Percentiles rank a stretch among this genome's conserved stretches.
Evolutionary conservation across 1,140 invertebrate species (phyloP).

Genomic region (Solenopsis fugax): DNA sequence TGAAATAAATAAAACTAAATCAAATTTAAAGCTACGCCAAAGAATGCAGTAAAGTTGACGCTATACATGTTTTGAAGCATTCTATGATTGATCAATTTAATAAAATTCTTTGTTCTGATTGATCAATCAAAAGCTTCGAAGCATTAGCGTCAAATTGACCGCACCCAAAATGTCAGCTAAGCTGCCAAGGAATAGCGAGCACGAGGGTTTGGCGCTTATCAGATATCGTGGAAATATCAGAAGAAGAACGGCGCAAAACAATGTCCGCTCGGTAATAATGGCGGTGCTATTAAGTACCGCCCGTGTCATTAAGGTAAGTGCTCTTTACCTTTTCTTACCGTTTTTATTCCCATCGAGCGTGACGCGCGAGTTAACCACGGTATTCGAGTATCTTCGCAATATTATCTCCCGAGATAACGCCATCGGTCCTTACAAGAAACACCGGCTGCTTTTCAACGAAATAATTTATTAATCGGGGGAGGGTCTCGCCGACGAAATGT

Average conservation of each 20-base stretch:
- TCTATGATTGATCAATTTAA: too few species aligned
- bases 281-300: slow-evolving; percentile 40
- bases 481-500: not conserved
- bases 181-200: not conserved
- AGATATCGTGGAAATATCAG: slow-evolving; percentile 39
- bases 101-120: too few species aligned
- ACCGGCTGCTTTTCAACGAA: slow-evolving; percentile 35
- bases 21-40: not conserved
- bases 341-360: slow-evolving; percentile 56
- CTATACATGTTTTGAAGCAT: too few species aligned
- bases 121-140: too few species aligned
- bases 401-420: slow-evolving; percentile 49
- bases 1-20: slow-evolving; percentile 12
- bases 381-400: slow-evolving; percentile 52
- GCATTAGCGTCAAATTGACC: too few species aligned
- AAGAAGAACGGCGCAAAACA: slow-evolving; percentile 36
- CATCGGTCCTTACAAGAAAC: slow-evolving; percentile 33
- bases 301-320: slow-evolving; percentile 64
- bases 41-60: too few species aligned
- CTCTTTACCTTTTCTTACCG: slow-evolving; percentile 56
- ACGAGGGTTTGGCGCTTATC: slow-evolving; percentile 12
- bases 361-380: slow-evolving; percentile 50
- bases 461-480: slow-evolving; percentile 45
- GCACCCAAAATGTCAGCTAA: slow-evolving; percentile 5
- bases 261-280: slow-evolving; percentile 47